Conservation (phyloP, 2,888 invertebrate species). For the Drosophila lacicola region DNA sequence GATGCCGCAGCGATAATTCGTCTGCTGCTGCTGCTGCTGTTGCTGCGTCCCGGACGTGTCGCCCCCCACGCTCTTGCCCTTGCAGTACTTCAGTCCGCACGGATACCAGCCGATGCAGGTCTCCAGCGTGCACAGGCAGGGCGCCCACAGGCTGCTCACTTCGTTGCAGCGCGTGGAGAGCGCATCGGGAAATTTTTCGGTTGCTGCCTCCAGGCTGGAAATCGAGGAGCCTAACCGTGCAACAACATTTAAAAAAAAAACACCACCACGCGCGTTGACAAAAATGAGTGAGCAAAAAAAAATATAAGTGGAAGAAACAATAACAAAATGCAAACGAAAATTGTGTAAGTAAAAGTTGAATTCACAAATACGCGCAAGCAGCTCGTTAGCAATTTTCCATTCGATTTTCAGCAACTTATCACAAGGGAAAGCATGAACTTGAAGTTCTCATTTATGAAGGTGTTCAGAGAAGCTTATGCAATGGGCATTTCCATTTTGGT, state of each 20-base stretch:
- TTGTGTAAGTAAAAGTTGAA: constrained; percentile 15
- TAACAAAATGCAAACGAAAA: constrained; percentile 1
- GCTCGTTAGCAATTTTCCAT: constrained; percentile 9
- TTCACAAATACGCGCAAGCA: constrained; percentile 4
- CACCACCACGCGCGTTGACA: not conserved
- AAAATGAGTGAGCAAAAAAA: not conserved
- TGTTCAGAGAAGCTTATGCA: not conserved
- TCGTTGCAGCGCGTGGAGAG: constrained; percentile 88
- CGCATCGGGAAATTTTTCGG: constrained; percentile 89
- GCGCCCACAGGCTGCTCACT: constrained; percentile 89
- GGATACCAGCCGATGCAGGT: constrained; percentile 98
- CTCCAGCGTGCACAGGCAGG: constrained; percentile 94
- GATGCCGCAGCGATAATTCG: constrained; percentile 96
- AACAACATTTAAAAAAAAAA: not conserved
- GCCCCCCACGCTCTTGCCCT: constrained; percentile 88
- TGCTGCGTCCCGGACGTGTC: constrained; percentile 71
- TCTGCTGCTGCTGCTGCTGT: constrained; percentile 80
- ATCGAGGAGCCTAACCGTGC: constrained; percentile 88
- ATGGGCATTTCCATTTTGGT: no score
- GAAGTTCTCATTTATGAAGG: no score
- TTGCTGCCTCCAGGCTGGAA: constrained; percentile 89
- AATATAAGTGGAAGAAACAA: not conserved
- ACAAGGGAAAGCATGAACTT: not conserved
- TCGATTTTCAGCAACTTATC: constrained; percentile 12
- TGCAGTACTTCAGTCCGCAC: constrained; percentile 97